Evolutionary conservation across 2,888 invertebrate species (phyloP), one percentile per base, ranked within the genome.

Genomic region (Maniola hyperantus): DNA sequence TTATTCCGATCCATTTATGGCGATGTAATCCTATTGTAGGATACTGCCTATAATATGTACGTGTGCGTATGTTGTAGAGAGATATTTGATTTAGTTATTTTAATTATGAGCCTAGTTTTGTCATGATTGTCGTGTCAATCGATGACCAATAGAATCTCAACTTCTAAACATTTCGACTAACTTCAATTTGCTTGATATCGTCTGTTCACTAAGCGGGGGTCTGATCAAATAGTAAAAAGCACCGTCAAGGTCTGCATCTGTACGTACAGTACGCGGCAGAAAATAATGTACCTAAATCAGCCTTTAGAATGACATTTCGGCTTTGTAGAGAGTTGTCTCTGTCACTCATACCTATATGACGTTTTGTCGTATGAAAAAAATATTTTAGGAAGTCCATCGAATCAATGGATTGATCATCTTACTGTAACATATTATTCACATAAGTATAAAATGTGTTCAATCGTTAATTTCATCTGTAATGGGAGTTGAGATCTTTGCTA

Each of bases 401-500:
- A 48, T 8, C 18, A 15, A 48, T 8, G 1, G 18, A 48, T 48
- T 18, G 10, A 48, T 4, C 18, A 18, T 18, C 4, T 2, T 8
- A 18, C 48, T 18, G 15, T 18, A 48, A 5, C 18, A 62, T 62
- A 61, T 53, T n/a, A 50, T 51, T 61, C 80, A 83, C 78, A 75
- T 78, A 77, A 80, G 79, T 77, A 81, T 82, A 83, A 85, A 87
- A 87, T 89, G 88, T 88, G 88, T 88, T 83, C 88, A 90, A 91
- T 91, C 91, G 88, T 91, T 91, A 91, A 91, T 91, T 89, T 91
- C 76, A 81, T 79, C 82, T 76, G 88, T 91, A 91, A 91, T 91
- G 90, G 90, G 81, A 82, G 82, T 87, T 82, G 85, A 79, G 83
- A 84, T 82, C 80, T 79, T 58, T 70, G 72, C 70, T 66, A 68